Conservation (phyloP, 2,113 vertebrate genomes). For the Coracopsis vasa region DNA sequence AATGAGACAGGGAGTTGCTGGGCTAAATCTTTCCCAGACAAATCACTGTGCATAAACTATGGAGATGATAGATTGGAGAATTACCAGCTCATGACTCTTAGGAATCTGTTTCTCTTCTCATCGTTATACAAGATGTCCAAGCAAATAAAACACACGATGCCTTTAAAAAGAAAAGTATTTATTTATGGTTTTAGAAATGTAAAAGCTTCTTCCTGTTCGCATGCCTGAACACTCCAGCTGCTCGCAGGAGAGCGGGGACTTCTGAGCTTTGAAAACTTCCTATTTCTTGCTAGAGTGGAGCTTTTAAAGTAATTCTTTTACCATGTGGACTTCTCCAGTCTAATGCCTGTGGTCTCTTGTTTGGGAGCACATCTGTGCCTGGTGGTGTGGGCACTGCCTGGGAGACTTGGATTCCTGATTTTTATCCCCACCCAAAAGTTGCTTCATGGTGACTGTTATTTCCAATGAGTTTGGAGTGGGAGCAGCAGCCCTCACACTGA, state of each 20-base stretch:
- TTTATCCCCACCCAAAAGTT: background rate
- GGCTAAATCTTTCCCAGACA: slow-evolving; percentile 24
- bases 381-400: background rate
- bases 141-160: background rate
- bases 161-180: background rate
- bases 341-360: background rate
- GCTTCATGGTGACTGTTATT: background rate
- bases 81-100: slow-evolving; percentile 1
- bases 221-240: slow-evolving; percentile 5
- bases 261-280: background rate
- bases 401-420: background rate
- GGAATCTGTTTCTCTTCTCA: slow-evolving; percentile 32
- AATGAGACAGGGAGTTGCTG: background rate
- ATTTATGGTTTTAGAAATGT: slow-evolving; percentile 9
- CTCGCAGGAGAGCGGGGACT: background rate
- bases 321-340: background rate
- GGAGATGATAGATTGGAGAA: background rate
- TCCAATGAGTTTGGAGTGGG: background rate
- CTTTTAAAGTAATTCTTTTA: background rate
- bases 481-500: rapidly evolving
- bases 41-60: slow-evolving; percentile 23
- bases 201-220: background rate
- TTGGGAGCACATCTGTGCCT: background rate
- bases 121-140: background rate
- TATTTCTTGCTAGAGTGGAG: background rate